Conservation (phyloP, 2,888 invertebrate genomes). For the Lepidochitona cinerea region DNA sequence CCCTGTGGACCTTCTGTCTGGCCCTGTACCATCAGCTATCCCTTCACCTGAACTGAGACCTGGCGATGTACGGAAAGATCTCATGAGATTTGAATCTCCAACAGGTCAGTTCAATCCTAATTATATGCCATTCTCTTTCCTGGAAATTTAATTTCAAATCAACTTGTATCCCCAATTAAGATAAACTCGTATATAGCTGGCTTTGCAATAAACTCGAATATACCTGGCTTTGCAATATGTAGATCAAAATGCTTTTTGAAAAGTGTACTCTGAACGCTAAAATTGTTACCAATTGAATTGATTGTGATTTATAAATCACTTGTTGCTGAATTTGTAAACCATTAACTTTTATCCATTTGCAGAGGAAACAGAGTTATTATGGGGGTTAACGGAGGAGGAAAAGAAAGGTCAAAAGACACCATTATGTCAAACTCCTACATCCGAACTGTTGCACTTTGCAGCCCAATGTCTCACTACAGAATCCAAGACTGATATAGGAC, state of each 20-base stretch:
- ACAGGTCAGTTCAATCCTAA: conserved; percentile 28
- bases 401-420: conserved; percentile 52
- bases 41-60: conserved; percentile 62
- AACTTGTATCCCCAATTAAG: too few relatives aligned
- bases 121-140: too few relatives aligned
- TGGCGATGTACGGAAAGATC: conserved; percentile 28
- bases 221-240: too few relatives aligned
- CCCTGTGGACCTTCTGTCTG: conserved; percentile 48
- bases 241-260: too few relatives aligned
- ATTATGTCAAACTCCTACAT: conserved; percentile 42
- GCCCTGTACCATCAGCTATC: conserved; percentile 56
- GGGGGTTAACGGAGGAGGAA: conserved; percentile 48
- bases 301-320: too few relatives aligned
- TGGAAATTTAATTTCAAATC: too few relatives aligned
- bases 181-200: too few relatives aligned
- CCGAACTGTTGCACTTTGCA: conserved; percentile 59
- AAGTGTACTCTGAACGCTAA: too few relatives aligned
- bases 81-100: conserved; percentile 55
- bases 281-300: too few relatives aligned
- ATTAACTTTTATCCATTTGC: not conserved
- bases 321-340: too few relatives aligned
- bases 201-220: too few relatives aligned
- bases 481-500: conserved; percentile 7
- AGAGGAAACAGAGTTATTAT: conserved; percentile 29
- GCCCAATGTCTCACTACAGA: conserved; percentile 48